Conservation (phyloP, 2,888 invertebrate genomes). For the Morpho achilles region DNA sequence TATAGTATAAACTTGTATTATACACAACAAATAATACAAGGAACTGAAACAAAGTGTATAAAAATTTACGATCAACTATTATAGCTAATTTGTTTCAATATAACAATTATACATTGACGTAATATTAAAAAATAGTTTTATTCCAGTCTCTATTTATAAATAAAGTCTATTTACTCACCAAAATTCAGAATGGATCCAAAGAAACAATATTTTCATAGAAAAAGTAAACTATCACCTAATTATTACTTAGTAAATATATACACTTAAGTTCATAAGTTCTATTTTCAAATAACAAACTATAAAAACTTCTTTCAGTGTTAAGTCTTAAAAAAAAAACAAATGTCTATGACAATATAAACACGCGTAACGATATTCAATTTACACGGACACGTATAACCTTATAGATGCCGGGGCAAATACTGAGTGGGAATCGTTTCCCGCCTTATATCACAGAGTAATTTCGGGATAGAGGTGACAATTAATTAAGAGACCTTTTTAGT, state of each 20-base stretch:
- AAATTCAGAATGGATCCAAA: neutral
- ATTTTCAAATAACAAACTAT: neutral
- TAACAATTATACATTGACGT: too few species aligned
- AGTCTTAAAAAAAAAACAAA: too few species aligned
- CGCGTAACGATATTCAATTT: slow-evolving; percentile 23
- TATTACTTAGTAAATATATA: too few species aligned
- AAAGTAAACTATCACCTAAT: neutral
- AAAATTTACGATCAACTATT: too few species aligned
- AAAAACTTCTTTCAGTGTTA: neutral
- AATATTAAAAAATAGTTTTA: too few species aligned
- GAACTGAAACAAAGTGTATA: too few species aligned
- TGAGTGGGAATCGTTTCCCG: slow-evolving; percentile 53
- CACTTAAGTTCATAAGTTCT: neutral
- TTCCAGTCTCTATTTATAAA: neutral
- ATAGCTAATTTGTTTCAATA: too few species aligned
- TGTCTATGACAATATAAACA: slow-evolving; percentile 3
- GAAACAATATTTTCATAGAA: neutral
- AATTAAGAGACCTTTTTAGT: slow-evolving; percentile 4
- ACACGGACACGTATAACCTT: slow-evolving; percentile 37
- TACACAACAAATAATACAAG: too few species aligned
- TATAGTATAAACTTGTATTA: too few species aligned
- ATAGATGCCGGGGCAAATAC: slow-evolving; percentile 51
- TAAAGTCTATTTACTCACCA: neutral
- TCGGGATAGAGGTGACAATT: slow-evolving; percentile 19
- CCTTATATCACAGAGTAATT: slow-evolving; percentile 49